Evolutionary conservation across 2,797 vertebrate genomes (phyloP).

Genomic region (Sciaenops ocellatus): DNA sequence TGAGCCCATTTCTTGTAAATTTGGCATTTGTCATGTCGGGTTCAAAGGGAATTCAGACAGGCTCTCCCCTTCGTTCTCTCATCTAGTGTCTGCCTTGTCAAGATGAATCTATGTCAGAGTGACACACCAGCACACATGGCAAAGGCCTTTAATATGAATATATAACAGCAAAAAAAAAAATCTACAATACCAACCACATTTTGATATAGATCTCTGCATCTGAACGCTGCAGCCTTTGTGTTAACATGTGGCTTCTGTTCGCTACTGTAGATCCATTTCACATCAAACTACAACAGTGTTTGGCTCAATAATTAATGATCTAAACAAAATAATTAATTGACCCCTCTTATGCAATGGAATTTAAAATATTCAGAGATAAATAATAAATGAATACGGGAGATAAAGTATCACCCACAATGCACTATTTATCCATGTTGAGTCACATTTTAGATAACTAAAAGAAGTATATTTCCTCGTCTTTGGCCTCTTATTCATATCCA

Average conservation of each 20-base stretch:
- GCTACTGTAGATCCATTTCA: neutral
- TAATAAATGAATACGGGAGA: conserved; percentile 29
- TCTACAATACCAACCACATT: conserved; percentile 21
- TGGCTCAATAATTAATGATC: conserved; percentile 53
- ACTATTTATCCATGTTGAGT: conserved; percentile 4
- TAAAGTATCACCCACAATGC: conserved; percentile 9
- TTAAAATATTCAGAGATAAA: conserved; percentile 42
- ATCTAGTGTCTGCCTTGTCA: conserved; percentile 72
- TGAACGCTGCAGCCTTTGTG: conserved; percentile 19
- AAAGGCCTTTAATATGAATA: conserved; percentile 60
- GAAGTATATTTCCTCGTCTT: neutral
- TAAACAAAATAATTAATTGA: conserved; percentile 57
- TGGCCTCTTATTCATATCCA: neutral
- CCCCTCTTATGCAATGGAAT: conserved; percentile 35
- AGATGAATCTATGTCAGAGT: conserved; percentile 60
- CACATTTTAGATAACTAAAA: conserved; percentile 8
- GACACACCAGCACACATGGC: conserved; percentile 59
- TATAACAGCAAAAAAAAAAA: conserved; percentile 41
- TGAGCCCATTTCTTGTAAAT: conserved; percentile 62
- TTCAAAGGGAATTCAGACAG: conserved; percentile 74
- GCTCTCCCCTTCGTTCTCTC: conserved; percentile 60
- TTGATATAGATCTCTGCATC: conserved; percentile 35
- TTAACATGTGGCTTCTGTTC: conserved; percentile 10
- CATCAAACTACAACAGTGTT: neutral
- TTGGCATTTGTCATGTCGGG: conserved; percentile 76